Percentiles rank a stretch among this genome's conserved stretches.
Evolutionary conservation across 1,140 invertebrate genomes (phyloP).

Genomic region (Caerostris extrusa): DNA sequence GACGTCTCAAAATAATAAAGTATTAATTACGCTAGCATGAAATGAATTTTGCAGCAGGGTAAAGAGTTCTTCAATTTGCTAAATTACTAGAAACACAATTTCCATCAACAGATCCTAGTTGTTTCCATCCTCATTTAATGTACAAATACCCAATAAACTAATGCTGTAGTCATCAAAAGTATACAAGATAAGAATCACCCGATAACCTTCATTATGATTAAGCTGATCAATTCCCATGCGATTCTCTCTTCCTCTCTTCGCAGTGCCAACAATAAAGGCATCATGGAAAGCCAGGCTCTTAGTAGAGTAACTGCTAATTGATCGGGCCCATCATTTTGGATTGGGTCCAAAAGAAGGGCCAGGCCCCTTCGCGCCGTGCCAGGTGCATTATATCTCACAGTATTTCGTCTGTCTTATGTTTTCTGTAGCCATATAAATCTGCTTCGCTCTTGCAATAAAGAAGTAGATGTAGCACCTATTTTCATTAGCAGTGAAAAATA

Average conservation of each 20-base stretch:
- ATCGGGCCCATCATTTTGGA: conserved; percentile 40
- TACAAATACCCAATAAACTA: conserved; percentile 13
- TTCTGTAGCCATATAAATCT: conserved; percentile 8
- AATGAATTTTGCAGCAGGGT: no score
- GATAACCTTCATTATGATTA: conserved; percentile 39
- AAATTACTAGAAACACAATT: not conserved
- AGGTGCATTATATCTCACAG: conserved; percentile 38
- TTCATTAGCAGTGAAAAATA: not conserved
- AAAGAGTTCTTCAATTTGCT: not conserved
- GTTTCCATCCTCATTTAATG: not conserved
- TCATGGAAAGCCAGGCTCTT: conserved; percentile 3
- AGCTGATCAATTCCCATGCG: conserved; percentile 11
- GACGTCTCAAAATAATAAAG: no score
- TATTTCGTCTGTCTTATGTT: conserved; percentile 28
- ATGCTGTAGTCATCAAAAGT: conserved; percentile 14
- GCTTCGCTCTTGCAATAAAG: conserved; percentile 21
- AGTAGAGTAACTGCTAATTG: conserved; percentile 41
- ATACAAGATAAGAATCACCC: conserved; percentile 11
- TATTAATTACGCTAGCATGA: no score
- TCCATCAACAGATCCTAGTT: not conserved
- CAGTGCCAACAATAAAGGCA: conserved; percentile 47
- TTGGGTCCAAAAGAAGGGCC: conserved; percentile 14
- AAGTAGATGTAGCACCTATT: conserved; percentile 19
- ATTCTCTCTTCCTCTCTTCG: conserved; percentile 21
- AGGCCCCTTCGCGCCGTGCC: conserved; percentile 1